Evolutionary conservation across 2,888 invertebrate genomes (phyloP).

Genomic region (Stratiomys singularior): DNA sequence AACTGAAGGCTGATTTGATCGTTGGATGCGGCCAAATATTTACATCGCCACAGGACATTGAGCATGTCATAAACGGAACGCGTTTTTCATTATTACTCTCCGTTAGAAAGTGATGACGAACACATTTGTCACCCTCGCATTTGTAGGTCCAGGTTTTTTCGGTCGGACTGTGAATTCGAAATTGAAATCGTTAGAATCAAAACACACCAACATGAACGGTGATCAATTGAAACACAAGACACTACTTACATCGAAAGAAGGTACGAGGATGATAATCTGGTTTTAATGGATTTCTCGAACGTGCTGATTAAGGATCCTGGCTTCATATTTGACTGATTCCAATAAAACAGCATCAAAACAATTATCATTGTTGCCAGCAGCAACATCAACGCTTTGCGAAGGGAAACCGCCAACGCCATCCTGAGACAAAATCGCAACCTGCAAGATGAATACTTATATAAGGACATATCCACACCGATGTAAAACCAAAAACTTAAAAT

Average conservation of each 20-base stretch:
- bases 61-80: slow-evolving; percentile 77
- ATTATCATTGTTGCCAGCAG: slow-evolving; percentile 70
- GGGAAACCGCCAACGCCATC: slow-evolving; percentile 65
- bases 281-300: slow-evolving; percentile 58
- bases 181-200: slow-evolving; percentile 16
- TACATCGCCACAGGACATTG: slow-evolving; percentile 77
- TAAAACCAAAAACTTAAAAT: too few species aligned
- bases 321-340: slow-evolving; percentile 70
- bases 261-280: slow-evolving; percentile 55
- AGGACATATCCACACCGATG: too few species aligned
- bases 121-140: slow-evolving; percentile 77
- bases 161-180: slow-evolving; percentile 58
- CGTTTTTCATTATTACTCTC: slow-evolving; percentile 63
- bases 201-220: too few species aligned
- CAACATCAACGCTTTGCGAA: slow-evolving; percentile 69
- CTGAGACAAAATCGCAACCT: slow-evolving; percentile 63
- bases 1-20: slow-evolving; percentile 74
- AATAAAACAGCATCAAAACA: slow-evolving; percentile 70
- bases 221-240: neutral
- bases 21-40: slow-evolving; percentile 86
- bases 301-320: slow-evolving; percentile 63
- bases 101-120: slow-evolving; percentile 67
- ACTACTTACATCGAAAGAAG: slow-evolving; percentile 60
- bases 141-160: slow-evolving; percentile 79
- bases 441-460: neutral